Percentiles rank a stretch among this genome's conserved stretches.
These are phyloP conservation scores for Drosophila hamatofila DNA, from an alignment of 2,888 invertebrate species.

Conservation along the genomic window DNA sequence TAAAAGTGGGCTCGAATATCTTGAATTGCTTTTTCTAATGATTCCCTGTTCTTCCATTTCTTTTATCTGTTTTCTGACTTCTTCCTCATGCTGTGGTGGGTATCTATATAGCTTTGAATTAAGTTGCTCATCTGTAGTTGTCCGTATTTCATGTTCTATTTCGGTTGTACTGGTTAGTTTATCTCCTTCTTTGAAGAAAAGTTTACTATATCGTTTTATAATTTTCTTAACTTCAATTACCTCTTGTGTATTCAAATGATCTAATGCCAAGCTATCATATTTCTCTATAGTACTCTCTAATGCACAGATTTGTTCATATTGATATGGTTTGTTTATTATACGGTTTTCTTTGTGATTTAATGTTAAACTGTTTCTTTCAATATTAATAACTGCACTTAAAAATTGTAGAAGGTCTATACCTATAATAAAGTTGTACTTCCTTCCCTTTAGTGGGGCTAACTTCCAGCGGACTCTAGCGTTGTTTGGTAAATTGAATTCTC, in stretches of 20 bases:
- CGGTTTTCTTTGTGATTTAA: neutral
- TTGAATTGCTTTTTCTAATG: neutral
- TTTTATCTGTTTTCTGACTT: neutral
- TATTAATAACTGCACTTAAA: neutral
- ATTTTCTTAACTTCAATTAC: neutral
- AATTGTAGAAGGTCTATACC: neutral
- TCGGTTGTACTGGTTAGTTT: too few species aligned
- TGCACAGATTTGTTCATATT: neutral
- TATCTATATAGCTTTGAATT: neutral
- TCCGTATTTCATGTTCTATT: too few species aligned
- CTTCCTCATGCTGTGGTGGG: neutral
- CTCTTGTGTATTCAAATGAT: neutral
- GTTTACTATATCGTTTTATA: neutral
- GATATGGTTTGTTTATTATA: neutral
- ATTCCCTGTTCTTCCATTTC: slow-evolving; percentile 2
- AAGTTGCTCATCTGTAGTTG: too few species aligned
- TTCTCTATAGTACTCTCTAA: neutral
- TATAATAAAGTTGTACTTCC: neutral
- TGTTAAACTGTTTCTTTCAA: neutral
- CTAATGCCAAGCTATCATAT: neutral
- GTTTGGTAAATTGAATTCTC: neutral
- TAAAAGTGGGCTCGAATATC: neutral
- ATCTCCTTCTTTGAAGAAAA: neutral
- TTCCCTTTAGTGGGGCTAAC: neutral
- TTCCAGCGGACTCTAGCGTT: neutral